Percentiles rank a stretch among this genome's conserved stretches.
phyloP scores from a whole-genome alignment of 2,888 invertebrate genomes.

The Ellobium chinense region DNA sequence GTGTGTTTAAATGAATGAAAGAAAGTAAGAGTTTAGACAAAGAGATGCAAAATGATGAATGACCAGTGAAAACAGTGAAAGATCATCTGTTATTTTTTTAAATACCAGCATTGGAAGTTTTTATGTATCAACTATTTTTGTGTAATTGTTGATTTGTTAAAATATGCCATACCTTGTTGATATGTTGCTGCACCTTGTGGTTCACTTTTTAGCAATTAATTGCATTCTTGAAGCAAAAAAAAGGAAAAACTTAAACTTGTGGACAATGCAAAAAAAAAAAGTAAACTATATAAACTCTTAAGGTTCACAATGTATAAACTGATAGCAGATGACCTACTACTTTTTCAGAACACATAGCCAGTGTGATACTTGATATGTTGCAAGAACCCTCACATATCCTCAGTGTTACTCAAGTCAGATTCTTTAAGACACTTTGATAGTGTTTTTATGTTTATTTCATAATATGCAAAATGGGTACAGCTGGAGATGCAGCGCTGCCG shows the following conservation, averaged over 20 bases:
- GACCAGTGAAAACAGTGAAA: no score
- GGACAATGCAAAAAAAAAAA: neutral
- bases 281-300: neutral
- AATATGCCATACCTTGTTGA: slow-evolving; percentile 36
- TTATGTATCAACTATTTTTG: neutral
- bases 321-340: neutral
- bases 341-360: neutral
- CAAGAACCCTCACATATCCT: neutral
- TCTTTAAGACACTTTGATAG: neutral
- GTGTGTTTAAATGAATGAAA: no score
- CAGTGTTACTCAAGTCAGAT: neutral
- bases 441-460: neutral
- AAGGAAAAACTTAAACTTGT: neutral
- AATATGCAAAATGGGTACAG: slow-evolving; percentile 13
- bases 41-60: no score
- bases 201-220: slow-evolving; percentile 17
- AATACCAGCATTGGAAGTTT: slow-evolving; percentile 3
- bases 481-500: slow-evolving; percentile 2
- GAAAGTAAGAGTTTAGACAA: no score
- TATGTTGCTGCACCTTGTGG: slow-evolving; percentile 30
- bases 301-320: slow-evolving; percentile 12
- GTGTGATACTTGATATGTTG: neutral
- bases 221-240: neutral
- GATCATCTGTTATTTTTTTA: neutral
- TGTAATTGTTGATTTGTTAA: slow-evolving; percentile 26